These are phyloP conservation scores for Drosophila saltans DNA, from an alignment of 1,140 invertebrate genomes.

Conservation along the genomic window DNA sequence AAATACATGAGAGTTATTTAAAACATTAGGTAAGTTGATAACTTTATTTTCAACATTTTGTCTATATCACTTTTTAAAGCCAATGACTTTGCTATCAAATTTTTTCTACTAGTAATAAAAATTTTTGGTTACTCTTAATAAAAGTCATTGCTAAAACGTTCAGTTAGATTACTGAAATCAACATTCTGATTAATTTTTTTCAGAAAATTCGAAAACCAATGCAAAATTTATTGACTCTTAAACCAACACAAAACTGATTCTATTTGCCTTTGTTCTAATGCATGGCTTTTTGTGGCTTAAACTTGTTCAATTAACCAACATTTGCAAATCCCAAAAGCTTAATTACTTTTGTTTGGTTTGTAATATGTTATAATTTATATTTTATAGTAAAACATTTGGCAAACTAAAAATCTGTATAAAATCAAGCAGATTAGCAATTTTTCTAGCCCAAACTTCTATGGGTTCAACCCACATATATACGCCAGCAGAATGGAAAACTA, in stretches of 20 bases:
- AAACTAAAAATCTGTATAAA: conserved; percentile 6
- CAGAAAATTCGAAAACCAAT: neutral
- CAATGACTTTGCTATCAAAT: too few species aligned
- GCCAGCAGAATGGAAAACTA: conserved; percentile 4
- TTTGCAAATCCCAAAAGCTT: conserved; percentile 11
- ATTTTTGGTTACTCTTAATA: too few species aligned
- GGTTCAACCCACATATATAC: neutral
- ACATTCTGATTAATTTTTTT: too few species aligned
- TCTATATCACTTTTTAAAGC: too few species aligned
- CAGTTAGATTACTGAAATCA: too few species aligned
- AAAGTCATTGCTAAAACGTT: too few species aligned
- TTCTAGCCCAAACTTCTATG: neutral
- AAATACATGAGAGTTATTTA: too few species aligned
- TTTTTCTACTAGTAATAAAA: too few species aligned
- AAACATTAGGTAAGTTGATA: too few species aligned
- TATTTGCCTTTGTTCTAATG: too few species aligned
- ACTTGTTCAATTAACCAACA: conserved; percentile 1
- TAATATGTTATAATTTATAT: conserved; percentile 3
- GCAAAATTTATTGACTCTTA: neutral
- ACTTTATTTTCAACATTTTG: too few species aligned
- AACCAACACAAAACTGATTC: too few species aligned
- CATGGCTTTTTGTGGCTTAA: neutral
- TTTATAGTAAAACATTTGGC: neutral
- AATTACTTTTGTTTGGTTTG: conserved; percentile 13
- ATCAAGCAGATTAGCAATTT: neutral